phyloP scores from a whole-genome alignment of 1,140 invertebrate species.

The Hycleus cichorii region DNA sequence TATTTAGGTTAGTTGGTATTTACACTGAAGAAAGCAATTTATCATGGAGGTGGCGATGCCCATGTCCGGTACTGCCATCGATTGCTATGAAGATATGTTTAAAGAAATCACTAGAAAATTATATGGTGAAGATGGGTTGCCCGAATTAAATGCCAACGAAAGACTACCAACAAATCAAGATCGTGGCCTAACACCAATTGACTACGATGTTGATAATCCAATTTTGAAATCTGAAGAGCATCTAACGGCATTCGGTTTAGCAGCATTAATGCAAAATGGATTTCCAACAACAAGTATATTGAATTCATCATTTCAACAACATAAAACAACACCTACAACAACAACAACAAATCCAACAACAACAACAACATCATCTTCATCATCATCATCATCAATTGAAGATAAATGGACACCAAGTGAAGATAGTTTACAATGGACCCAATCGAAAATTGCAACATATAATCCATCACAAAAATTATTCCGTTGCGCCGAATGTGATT shows the following conservation, averaged over 20 bases:
- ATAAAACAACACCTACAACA: constrained; percentile 34
- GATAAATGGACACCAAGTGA: constrained; percentile 63
- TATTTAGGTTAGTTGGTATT: neutral
- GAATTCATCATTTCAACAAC: constrained; percentile 47
- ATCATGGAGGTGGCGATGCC: constrained; percentile 44
- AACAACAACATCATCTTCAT: too few species aligned
- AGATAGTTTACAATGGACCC: constrained; percentile 59
- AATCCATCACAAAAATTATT: constrained; percentile 65
- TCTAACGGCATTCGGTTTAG: constrained; percentile 58
- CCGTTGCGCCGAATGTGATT: constrained; percentile 69
- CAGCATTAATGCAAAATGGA: constrained; percentile 64
- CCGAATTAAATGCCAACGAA: constrained; percentile 43
- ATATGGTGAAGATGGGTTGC: constrained; percentile 72
- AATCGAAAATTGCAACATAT: constrained; percentile 63
- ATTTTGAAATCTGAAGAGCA: constrained; percentile 58
- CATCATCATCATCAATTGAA: constrained; percentile 39
- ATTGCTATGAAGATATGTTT: constrained; percentile 68
- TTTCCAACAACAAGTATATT: constrained; percentile 54
- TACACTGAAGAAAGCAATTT: constrained; percentile 1
- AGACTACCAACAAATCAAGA: constrained; percentile 38
- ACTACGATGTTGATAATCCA: constrained; percentile 43
- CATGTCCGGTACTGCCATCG: constrained; percentile 47
- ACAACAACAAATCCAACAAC: too few species aligned
- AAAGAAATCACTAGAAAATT: constrained; percentile 86
- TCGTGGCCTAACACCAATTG: constrained; percentile 37